These are phyloP conservation scores for Leptosomus discolor DNA, from an alignment of 2,113 vertebrate genomes.

Conservation along the genomic window DNA sequence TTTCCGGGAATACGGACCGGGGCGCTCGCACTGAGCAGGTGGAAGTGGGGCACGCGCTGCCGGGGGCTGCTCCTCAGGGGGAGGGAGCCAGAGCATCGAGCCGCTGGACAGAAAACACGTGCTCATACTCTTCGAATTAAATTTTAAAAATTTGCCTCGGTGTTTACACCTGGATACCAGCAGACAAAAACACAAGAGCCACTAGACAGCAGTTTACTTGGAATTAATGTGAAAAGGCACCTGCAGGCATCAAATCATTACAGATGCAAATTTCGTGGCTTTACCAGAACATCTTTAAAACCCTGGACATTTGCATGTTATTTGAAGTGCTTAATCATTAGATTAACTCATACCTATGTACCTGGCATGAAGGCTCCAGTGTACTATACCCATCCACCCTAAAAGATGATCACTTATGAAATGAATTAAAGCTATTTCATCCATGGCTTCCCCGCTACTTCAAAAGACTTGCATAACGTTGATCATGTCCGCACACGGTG, in stretches of 20 bases:
- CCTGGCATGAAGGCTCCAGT: neutral
- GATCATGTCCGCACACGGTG: too few relatives aligned
- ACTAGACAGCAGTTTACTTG: neutral
- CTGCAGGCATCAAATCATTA: neutral
- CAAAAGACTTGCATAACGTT: too few relatives aligned
- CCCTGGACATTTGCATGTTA: neutral
- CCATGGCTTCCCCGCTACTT: neutral
- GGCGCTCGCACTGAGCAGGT: rapidly evolving
- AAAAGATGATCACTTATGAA: neutral
- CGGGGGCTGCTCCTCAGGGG: neutral
- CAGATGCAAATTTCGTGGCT: neutral
- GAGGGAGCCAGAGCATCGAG: neutral
- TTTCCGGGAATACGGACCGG: too few relatives aligned
- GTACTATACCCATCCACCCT: neutral
- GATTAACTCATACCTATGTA: neutral
- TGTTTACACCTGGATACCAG: neutral
- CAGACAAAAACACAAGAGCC: neutral
- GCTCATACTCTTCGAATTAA: neutral
- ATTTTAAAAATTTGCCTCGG: neutral
- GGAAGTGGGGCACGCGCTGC: neutral
- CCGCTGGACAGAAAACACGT: neutral
- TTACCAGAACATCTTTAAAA: neutral
- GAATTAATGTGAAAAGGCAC: neutral
- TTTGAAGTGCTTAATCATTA: neutral
- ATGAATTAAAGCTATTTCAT: neutral